phyloP scores from a whole-genome alignment of 2,888 invertebrate genomes.

The Therioaphis trifolii region DNA sequence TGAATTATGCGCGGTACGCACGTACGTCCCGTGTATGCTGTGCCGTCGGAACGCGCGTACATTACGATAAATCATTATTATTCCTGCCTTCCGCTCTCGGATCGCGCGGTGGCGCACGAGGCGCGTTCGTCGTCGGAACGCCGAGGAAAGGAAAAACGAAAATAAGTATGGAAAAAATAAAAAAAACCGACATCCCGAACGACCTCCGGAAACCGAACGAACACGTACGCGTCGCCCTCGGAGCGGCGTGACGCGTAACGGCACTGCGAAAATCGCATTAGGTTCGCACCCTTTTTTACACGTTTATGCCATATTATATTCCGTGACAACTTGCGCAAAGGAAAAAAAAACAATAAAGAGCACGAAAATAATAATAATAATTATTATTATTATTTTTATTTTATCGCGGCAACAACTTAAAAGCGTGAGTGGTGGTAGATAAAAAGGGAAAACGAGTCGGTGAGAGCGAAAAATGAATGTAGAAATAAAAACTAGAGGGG shows the following conservation, averaged over 20 bases:
- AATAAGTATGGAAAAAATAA: neutral
- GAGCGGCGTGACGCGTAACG: no score
- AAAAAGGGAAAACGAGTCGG: neutral
- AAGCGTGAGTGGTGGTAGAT: neutral
- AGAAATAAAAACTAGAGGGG: neutral
- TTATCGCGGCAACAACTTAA: neutral
- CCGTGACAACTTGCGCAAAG: neutral
- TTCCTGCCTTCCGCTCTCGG: no score
- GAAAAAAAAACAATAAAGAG: neutral
- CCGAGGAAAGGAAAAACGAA: no score
- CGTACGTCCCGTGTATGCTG: no score
- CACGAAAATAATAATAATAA: neutral
- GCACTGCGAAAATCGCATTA: neutral
- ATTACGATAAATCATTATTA: no score
- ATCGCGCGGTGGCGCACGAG: no score
- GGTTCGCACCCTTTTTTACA: neutral
- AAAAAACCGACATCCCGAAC: neutral
- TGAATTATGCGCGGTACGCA: no score
- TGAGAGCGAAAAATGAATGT: neutral
- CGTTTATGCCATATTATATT: neutral
- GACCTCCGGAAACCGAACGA: neutral
- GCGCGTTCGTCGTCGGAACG: no score
- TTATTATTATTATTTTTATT: neutral
- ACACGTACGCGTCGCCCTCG: neutral
- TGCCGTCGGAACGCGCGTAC: no score